Base-by-base conservation (phyloP, 2,113 vertebrate genomes). In the Sula dactylatra region DNA sequence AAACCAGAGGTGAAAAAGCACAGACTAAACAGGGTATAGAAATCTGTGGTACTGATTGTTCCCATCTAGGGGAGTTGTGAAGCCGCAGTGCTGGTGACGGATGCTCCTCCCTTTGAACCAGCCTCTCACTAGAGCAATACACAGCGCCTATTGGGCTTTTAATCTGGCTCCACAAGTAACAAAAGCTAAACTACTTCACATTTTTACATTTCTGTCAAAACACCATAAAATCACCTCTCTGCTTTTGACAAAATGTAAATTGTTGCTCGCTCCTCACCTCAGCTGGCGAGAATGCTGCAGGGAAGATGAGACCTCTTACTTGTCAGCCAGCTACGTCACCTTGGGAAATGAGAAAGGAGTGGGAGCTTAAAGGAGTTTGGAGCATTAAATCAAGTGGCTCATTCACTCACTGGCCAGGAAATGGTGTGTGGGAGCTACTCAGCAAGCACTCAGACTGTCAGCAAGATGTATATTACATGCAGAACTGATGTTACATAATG, bases 81-180 rank as follows among this genome's bases (percentile, higher is more conserved):
- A 42, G 11, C 9, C 0, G 0, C 36, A 24, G 22, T 22, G 22
- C 42, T 19, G 12, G 13, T 55, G 58, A 20, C 0, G 1, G 42
- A 24, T 13, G 19, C 31, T 76, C 4, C 44, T 54, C 25, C 16
- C 6, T 13, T 76, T 66, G 45, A 67, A 5, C 16, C 82, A 45
- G 59, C 11, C 1, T 1, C 73, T 45, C 10, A 3, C 38, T 42
- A 38, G 3, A 50, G 58, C 3, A 1, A 44, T 11, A 50, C 0
- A 1, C 18, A 31, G 36, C 3, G 2, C 42, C 24, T 40, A 2
- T 26, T 7, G 20, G 38, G 34, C 49, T 59, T 73, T 29, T 81
- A 70, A 61, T 25, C 52, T 24, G 26, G 25, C n/a, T 66, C 65
- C 29, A 20, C 5, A 10, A 62, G 25, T 5, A 24, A 42, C 32